A percentile compares a stretch with the other conserved stretches of the same genome.
phyloP scores from a whole-genome alignment of 2,797 vertebrate genomes.

The Phrynocephalus forsythii region DNA sequence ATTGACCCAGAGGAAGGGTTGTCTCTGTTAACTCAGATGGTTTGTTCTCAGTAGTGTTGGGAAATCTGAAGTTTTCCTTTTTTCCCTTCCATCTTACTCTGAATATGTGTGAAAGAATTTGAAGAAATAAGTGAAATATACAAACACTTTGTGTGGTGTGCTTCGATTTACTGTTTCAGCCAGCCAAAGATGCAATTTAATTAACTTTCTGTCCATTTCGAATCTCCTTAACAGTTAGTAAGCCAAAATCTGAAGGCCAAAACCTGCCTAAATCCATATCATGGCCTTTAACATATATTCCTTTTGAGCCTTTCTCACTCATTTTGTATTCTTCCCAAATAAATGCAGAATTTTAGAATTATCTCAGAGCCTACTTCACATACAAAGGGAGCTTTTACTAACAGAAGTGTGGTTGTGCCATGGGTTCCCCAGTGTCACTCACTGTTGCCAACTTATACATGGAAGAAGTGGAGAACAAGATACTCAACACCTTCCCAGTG shows the following conservation, averaged over 20 bases:
- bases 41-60: background rate
- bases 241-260: too few species aligned
- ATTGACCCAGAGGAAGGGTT: background rate
- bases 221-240: too few species aligned
- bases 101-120: background rate
- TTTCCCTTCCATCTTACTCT: background rate
- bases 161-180: background rate
- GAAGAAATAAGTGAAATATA: background rate
- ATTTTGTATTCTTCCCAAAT: background rate
- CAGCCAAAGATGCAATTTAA: background rate
- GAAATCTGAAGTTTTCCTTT: background rate
- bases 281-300: background rate
- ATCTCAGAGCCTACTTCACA: background rate
- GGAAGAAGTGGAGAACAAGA: too few species aligned
- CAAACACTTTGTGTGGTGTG: background rate
- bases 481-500: too few species aligned
- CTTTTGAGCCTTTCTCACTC: background rate
- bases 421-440: too few species aligned
- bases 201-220: too few species aligned
- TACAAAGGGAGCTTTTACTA: too few species aligned
- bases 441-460: too few species aligned
- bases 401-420: too few species aligned
- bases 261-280: background rate
- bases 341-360: background rate
- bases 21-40: background rate